These are phyloP conservation scores for Drosophila novamexicana DNA, from an alignment of 1,140 invertebrate genomes.

Conservation along the genomic window DNA sequence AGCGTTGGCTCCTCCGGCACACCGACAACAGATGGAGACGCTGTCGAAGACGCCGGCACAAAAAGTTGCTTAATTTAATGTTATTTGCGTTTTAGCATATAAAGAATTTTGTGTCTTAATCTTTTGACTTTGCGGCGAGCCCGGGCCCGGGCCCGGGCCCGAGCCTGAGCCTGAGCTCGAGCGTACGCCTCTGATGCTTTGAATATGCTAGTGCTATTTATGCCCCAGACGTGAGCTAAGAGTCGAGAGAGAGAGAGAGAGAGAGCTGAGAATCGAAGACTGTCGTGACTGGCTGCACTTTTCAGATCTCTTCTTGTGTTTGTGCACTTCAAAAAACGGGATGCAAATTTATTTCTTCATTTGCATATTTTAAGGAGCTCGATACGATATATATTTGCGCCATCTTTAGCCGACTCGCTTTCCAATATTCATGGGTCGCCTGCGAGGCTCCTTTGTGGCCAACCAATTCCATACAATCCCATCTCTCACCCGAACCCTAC, in stretches of 20 bases:
- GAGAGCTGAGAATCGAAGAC: constrained; percentile 4
- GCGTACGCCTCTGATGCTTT: constrained; percentile 63
- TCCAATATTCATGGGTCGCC: constrained; percentile 60
- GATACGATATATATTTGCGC: constrained; percentile 72
- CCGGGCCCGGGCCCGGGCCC: constrained; percentile 22
- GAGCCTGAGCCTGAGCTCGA: neutral
- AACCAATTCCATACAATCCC: constrained; percentile 19
- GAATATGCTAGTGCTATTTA: constrained; percentile 83
- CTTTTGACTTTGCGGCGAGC: constrained; percentile 79
- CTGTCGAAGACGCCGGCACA: constrained; percentile 56
- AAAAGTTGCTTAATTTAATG: constrained; percentile 84
- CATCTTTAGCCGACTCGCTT: constrained; percentile 59
- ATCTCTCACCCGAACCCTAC: neutral
- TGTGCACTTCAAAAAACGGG: constrained; percentile 67
- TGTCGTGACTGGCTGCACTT: constrained; percentile 65
- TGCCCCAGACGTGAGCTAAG: constrained; percentile 71
- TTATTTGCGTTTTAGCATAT: constrained; percentile 84
- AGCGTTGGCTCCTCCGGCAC: constrained; percentile 36
- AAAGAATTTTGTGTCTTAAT: constrained; percentile 84
- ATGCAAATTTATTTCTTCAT: constrained; percentile 84
- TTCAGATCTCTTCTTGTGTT: constrained; percentile 25
- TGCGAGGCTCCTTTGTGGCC: constrained; percentile 21
- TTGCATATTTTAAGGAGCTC: constrained; percentile 84
- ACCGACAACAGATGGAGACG: constrained; percentile 40
- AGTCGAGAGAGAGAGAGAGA: constrained; percentile 4